Base-by-base conservation (phyloP, 1,140 invertebrate species). In the Panagrolaimus sp. region DNA sequence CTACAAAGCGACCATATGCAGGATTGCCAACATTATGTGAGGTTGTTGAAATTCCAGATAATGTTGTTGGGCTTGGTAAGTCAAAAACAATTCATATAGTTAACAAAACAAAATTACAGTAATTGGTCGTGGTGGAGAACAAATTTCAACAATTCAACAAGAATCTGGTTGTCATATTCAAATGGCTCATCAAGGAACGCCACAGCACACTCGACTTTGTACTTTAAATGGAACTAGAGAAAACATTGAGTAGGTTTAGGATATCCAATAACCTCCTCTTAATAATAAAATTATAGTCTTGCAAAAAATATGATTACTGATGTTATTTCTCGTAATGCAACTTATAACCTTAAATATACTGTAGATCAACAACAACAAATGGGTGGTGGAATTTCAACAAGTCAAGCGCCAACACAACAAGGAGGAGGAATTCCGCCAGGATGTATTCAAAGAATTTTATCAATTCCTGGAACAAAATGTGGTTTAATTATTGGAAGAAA, bases 141-240 rank as follows among this genome's bases (percentile, higher is more conserved):
- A 96, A 85, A 96, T 98, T 66, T 91, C 90, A 20, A 88, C 92
- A 79, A 88, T 98, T 68, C 95, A 98, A 85, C 89, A 90, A 8
- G 92, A 96, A 85, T 92, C 92, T 51, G 92, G 93, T 63, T 95
- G 92, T 84, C 97, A 97, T 87, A 92, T 98, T 77, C 93, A 97
- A 86, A 93, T 98, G 89, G 92, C 93, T 2, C 53, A 68, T 11
- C 77, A 82, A 9, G 62, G 47, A 20, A 62, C 53, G 5, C 46
- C 65, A 73, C 31, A 65, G 38, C 75, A 72, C 46, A 91, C 95
- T 72, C 87, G 93, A 74, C 87, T 91, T 65, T 95, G 93, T 84
- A 94, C 92, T 31, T 86, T 97, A 68, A 93, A 92, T 69, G 93
- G 94, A 64, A 88, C 89, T 27, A 87, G 90, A 74, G 90, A 92